Conservation (phyloP, 1,140 invertebrate species). For the Camponotus vicinus region DNA sequence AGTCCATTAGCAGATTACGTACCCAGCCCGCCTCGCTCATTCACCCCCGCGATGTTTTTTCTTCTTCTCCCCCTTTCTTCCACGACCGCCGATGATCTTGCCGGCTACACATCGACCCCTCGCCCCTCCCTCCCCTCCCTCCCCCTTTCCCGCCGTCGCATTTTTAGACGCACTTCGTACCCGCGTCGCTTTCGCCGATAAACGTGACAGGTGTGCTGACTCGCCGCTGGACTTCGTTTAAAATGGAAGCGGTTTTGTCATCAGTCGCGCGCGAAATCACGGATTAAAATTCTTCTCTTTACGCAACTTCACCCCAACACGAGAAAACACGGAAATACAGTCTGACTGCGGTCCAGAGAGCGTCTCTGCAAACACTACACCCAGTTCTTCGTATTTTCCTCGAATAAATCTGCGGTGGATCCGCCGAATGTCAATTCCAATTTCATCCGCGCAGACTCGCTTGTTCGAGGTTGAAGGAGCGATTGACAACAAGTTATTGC, state of each 20-base stretch:
- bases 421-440: background rate
- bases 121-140: background rate
- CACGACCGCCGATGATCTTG: conserved; percentile 71
- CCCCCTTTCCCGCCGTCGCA: conserved; percentile 24
- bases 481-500: no score
- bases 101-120: conserved; percentile 38
- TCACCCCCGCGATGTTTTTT: conserved; percentile 79
- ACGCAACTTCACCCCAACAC: conserved; percentile 70
- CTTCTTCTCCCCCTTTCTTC: conserved; percentile 70
- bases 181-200: conserved; percentile 45
- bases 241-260: conserved; percentile 40
- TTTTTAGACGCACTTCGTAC: conserved; percentile 49
- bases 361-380: no score
- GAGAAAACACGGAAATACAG: background rate
- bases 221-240: conserved; percentile 37
- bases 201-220: conserved; percentile 61
- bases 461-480: no score
- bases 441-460: no score
- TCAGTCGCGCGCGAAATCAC: background rate
- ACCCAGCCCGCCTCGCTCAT: conserved; percentile 80
- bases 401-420: background rate
- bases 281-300: conserved; percentile 54
- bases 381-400: background rate
- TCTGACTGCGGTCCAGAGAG: background rate
- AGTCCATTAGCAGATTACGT: conserved; percentile 86